A percentile compares a stretch with the other conserved stretches of the same genome.
Conservation (phyloP, 2,113 vertebrate genomes). For the Phalacrocorax brasilianus region DNA sequence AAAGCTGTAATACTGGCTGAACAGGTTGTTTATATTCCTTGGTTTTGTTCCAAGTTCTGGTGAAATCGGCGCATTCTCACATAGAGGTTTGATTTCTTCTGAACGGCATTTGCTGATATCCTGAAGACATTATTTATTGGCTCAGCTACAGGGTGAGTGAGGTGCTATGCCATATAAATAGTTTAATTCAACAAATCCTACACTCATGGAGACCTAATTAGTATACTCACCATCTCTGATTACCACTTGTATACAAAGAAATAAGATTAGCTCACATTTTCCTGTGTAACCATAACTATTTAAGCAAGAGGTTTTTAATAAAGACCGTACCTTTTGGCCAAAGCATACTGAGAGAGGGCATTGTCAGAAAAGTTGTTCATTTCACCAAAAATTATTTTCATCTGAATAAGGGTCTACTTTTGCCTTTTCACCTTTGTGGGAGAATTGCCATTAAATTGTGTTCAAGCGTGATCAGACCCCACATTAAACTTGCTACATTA, state of each 20-base stretch:
- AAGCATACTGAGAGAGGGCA: background rate
- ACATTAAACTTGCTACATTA: background rate
- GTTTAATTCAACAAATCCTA: background rate
- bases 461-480: background rate
- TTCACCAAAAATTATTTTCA: conserved; percentile 16
- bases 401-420: background rate
- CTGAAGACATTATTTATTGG: background rate
- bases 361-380: conserved; percentile 29
- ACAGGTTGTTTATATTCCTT: background rate
- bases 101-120: background rate
- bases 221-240: background rate
- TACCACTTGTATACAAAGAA: background rate
- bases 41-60: background rate
- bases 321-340: background rate
- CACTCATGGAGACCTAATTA: background rate
- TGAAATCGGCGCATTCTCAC: background rate
- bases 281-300: background rate
- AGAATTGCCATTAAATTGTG: background rate
- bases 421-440: background rate
- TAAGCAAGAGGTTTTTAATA: conserved; percentile 21
- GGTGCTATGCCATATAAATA: background rate
- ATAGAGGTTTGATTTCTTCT: background rate
- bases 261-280: background rate
- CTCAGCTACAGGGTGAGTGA: background rate
- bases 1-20: background rate